Evolutionary conservation across 1,140 invertebrate genomes (phyloP).

Genomic region (Drosophila santomea): DNA sequence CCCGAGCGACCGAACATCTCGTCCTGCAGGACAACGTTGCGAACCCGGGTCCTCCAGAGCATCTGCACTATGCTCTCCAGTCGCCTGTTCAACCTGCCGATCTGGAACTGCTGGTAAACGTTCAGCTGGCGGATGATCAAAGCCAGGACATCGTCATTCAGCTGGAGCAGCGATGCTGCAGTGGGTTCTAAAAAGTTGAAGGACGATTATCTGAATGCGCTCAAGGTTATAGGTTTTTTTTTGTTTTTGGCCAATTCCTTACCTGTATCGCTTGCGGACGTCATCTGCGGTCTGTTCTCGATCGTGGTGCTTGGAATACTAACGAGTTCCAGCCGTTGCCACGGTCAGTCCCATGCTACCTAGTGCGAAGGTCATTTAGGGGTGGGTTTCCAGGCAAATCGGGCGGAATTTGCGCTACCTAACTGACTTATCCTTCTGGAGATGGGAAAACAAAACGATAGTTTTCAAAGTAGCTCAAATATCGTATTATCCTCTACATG

Average conservation of each 20-base stretch:
- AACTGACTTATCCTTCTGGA: conserved; percentile 16
- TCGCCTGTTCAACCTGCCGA: conserved; percentile 59
- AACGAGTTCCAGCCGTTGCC: conserved; percentile 23
- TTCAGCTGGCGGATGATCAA: conserved; percentile 62
- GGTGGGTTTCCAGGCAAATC: conserved; percentile 63
- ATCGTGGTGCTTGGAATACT: conserved; percentile 50
- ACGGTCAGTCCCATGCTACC: conserved; percentile 52
- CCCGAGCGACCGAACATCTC: conserved; percentile 41
- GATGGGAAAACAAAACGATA: conserved; percentile 42
- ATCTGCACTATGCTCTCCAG: conserved; percentile 57
- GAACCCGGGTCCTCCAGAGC: conserved; percentile 67
- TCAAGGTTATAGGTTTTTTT: conserved; percentile 4
- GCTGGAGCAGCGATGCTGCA: conserved; percentile 51
- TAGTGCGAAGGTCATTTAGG: conserved; percentile 51
- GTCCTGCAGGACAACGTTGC: conserved; percentile 51
- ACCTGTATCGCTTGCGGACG: conserved; percentile 53
- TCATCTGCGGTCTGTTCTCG: conserved; percentile 49
- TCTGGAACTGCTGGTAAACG: conserved; percentile 66
- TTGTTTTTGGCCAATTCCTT: conserved; percentile 8
- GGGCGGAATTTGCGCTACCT: conserved; percentile 46
- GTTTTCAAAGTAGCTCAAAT: not conserved
- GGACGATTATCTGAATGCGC: conserved; percentile 8
- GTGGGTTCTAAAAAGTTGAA: conserved; percentile 8
- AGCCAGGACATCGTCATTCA: conserved; percentile 72
- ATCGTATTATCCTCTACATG: too few species aligned